Base-by-base conservation (phyloP, 2,797 vertebrate genomes). In the Sebastes reedi region DNA sequence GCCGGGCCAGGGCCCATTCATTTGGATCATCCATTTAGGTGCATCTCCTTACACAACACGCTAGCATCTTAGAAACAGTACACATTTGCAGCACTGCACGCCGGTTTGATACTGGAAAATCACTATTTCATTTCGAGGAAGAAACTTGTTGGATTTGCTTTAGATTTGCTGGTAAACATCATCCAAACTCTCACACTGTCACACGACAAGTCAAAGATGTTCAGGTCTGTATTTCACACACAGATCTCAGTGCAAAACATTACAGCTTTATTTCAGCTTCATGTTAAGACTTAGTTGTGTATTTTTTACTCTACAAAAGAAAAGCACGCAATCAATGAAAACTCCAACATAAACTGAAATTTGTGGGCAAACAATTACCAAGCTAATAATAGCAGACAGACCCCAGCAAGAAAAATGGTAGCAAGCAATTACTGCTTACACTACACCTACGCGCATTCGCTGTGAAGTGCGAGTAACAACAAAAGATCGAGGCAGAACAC, bases 21-120 rank as follows among this genome's bases (percentile, higher is more conserved):
- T 91, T 90, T 82, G 60, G 79, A 88, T 77, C 87, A 81, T 84
- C 88, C 82, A 79, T 84, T 89, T 82, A 86, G 27, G 67, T 77
- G 66, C 69, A 72, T 79, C 58, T 65, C 13, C 59, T 75, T 67
- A 67, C 36, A 68, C 59, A 46, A 50, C 16, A 67, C 39, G 81
- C 50, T 9, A 62, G 30, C 18, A 30, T 68, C 12, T 46, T 25
- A 6, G 12, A 77, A 88, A 77, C 52, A 25, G 64, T 16, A 13
- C 32, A 76, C 42, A 76, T 67, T 55, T 60, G 16, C 60, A 67
- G 36, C 24, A 32, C 27, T 6, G 16, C 61, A 46, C 39, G 62
- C 42, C 62, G n/a, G 60, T 13, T 69, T 46, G 42, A 55, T n/a
- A 14, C 72, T 72, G 52, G 13, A 69, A 46, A 66, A 56, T 62